phyloP scores from a whole-genome alignment of 2,113 vertebrate species.

The Nematolebias whitei region DNA sequence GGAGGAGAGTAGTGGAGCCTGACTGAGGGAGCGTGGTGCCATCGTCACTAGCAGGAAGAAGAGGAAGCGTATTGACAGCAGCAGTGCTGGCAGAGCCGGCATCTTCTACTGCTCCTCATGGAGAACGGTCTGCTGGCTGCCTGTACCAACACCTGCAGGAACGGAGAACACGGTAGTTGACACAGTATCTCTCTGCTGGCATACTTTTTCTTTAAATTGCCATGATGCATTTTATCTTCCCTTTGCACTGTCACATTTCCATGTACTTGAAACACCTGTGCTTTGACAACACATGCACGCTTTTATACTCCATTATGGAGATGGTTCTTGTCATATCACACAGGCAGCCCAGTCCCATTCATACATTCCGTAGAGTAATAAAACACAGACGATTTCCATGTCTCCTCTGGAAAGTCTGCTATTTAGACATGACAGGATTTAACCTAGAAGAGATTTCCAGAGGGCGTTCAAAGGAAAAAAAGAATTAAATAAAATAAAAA shows the following conservation, averaged over 20 bases:
- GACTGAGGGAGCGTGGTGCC: conserved; percentile 83
- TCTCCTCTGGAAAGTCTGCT: conserved; percentile 40
- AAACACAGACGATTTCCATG: conserved; percentile 33
- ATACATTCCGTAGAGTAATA: conserved; percentile 37
- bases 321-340: conserved; percentile 58
- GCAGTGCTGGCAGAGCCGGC: conserved; percentile 94
- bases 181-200: not conserved
- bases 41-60: conserved; percentile 84
- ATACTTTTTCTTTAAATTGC: conserved; percentile 21
- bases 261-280: conserved; percentile 13
- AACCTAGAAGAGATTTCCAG: conserved; percentile 54
- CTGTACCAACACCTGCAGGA: conserved; percentile 87
- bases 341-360: conserved; percentile 29
- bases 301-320: conserved; percentile 37
- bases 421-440: conserved; percentile 57
- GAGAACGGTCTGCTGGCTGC: conserved; percentile 93
- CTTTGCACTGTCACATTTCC: conserved; percentile 19
- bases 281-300: conserved; percentile 31
- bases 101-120: conserved; percentile 99
- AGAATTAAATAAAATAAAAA: too few species aligned
- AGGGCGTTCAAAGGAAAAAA: conserved; percentile 55
- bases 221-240: conserved; percentile 22
- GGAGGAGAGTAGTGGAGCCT: conserved; percentile 86
- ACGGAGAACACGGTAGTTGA: conserved; percentile 43
- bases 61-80: conserved; percentile 87